Evolutionary conservation across 1,140 invertebrate species (phyloP).

Genomic region (Leguminivora glycinivorella): DNA sequence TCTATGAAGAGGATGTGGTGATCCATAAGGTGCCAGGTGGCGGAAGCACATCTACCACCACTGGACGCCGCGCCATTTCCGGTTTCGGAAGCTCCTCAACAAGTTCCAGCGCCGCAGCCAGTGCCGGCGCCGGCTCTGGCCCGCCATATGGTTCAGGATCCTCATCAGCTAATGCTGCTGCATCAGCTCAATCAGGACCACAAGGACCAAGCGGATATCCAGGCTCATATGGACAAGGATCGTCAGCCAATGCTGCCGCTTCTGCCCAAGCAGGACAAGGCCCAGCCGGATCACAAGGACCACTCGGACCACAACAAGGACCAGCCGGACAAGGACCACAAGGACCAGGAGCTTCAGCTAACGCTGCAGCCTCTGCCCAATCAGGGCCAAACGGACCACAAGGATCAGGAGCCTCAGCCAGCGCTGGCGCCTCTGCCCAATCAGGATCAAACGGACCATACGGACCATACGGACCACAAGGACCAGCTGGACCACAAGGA

Average conservation of each 20-base stretch:
- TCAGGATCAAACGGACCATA: conserved; percentile 21
- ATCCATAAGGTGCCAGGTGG: conserved; percentile 37
- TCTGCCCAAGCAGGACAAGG: background rate
- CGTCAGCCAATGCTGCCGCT: conserved; percentile 19
- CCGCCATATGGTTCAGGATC: background rate
- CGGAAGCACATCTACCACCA: background rate
- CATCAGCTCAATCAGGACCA: conserved; percentile 25
- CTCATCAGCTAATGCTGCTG: conserved; percentile 14
- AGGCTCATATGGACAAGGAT: conserved; percentile 10
- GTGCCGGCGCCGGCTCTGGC: background rate
- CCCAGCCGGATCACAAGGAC: background rate
- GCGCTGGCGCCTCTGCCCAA: conserved; percentile 29
- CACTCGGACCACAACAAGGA: background rate
- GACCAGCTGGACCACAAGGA: background rate
- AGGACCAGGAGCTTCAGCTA: conserved; percentile 1
- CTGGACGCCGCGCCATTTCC: background rate
- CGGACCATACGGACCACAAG: conserved; percentile 30
- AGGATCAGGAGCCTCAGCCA: background rate
- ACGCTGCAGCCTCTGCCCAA: too few relatives aligned
- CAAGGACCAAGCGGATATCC: conserved; percentile 5
- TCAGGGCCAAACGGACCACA: background rate
- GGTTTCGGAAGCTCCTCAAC: background rate
- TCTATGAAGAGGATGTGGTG: conserved; percentile 52
- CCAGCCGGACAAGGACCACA: conserved; percentile 11
- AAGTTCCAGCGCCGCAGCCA: background rate